These are phyloP conservation scores for Zeus faber DNA, from an alignment of 2,113 vertebrate genomes.

Conservation along the genomic window DNA sequence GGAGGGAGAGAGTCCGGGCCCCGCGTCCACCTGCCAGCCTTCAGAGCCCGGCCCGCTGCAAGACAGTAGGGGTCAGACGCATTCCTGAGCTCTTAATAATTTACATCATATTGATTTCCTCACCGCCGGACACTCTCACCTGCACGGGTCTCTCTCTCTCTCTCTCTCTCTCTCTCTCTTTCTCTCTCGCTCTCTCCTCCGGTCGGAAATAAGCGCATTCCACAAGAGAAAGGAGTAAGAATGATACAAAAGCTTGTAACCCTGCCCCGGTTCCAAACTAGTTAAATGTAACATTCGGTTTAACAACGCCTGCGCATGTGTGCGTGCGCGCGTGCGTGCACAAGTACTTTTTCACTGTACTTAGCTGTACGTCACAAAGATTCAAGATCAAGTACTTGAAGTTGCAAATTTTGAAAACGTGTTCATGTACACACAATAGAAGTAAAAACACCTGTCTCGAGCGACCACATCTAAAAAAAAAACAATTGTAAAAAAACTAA, in stretches of 20 bases:
- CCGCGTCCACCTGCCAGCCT: constrained; percentile 91
- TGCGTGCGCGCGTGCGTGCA: too few relatives aligned
- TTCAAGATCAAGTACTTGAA: too few relatives aligned
- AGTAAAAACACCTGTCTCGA: too few relatives aligned
- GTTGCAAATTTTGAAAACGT: too few relatives aligned
- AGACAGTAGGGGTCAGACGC: constrained; percentile 85
- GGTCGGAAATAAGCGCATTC: constrained; percentile 56
- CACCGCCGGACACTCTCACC: constrained; percentile 78
- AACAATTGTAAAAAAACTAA: too few relatives aligned
- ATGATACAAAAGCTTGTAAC: constrained; percentile 56
- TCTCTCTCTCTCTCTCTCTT: constrained; percentile 34
- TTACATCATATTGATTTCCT: constrained; percentile 93
- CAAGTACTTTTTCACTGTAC: too few relatives aligned
- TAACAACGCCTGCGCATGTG: too few relatives aligned
- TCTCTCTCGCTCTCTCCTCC: constrained; percentile 4
- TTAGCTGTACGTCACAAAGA: too few relatives aligned
- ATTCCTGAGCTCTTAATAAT: constrained; percentile 95
- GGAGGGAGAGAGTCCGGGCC: constrained; percentile 87
- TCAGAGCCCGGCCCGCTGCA: constrained; percentile 81
- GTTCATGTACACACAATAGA: too few relatives aligned
- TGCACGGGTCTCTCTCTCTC: constrained; percentile 57
- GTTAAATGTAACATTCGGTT: constrained; percentile 62
- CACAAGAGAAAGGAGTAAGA: constrained; percentile 54
- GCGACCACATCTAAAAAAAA: too few relatives aligned
- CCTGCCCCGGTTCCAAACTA: constrained; percentile 57